phyloP scores from a whole-genome alignment of 2,888 invertebrate genomes.

The Petrophora chlorosata region DNA sequence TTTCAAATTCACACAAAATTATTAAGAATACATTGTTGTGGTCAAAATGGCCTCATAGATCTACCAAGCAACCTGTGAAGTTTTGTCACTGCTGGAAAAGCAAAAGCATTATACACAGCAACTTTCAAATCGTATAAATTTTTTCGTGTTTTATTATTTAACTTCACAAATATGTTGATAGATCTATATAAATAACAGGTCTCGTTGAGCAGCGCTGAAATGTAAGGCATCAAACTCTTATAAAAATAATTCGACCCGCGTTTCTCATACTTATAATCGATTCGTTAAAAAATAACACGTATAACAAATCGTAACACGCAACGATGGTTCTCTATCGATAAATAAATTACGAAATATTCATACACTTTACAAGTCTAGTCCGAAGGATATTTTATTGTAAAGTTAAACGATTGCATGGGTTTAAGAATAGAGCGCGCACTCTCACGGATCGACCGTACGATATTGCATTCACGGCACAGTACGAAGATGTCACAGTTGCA shows the following conservation, averaged over 20 bases:
- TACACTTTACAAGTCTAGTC: conserved; percentile 56
- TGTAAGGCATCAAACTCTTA: conserved; percentile 7
- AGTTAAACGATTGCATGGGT: conserved; percentile 41
- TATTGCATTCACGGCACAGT: conserved; percentile 37
- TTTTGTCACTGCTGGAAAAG: not conserved
- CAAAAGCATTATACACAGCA: not conserved
- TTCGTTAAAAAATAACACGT: conserved; percentile 41
- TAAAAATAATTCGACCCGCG: conserved; percentile 30
- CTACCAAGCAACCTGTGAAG: not conserved
- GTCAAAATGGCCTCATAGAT: not conserved
- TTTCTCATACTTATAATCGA: conserved; percentile 19
- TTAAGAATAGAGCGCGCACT: conserved; percentile 38
- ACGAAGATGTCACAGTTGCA: conserved; percentile 31
- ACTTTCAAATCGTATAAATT: not conserved
- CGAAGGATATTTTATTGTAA: conserved; percentile 49
- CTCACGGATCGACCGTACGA: conserved; percentile 36
- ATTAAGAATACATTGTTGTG: not conserved
- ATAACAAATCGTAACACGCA: conserved; percentile 50
- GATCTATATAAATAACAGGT: too few species aligned
- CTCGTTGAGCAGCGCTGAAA: not conserved
- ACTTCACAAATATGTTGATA: not conserved
- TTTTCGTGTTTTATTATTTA: too few species aligned
- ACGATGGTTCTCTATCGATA: conserved; percentile 48
- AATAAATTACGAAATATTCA: conserved; percentile 49
- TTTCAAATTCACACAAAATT: not conserved